A percentile compares a stretch with the other conserved stretches of the same genome.
Evolutionary conservation across 2,888 invertebrate genomes (phyloP).

Genomic region (Trissolcus japonicus): DNA sequence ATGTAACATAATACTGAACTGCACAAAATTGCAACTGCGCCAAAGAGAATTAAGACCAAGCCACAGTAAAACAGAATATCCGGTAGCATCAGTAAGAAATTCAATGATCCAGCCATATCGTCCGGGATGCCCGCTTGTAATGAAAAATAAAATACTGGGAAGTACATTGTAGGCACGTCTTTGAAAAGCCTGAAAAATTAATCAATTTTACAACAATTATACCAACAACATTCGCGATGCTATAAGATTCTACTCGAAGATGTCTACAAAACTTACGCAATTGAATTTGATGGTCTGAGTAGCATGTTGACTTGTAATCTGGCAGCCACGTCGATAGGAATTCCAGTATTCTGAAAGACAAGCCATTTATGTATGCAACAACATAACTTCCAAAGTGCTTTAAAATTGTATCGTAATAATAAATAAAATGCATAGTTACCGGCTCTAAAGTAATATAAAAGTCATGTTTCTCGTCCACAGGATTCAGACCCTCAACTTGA

Average conservation of each 20-base stretch:
- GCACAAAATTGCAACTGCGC: slow-evolving; percentile 66
- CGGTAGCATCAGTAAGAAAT: slow-evolving; percentile 78
- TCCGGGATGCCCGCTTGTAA: slow-evolving; percentile 81
- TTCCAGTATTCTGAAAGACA: slow-evolving; percentile 81
- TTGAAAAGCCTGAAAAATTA: slow-evolving; percentile 79
- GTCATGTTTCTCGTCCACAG: slow-evolving; percentile 83
- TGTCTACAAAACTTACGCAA: slow-evolving; percentile 80
- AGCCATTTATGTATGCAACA: not conserved
- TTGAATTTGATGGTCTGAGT: slow-evolving; percentile 80
- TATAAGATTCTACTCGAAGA: not conserved
- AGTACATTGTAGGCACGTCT: slow-evolving; percentile 82
- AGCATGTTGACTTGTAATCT: slow-evolving; percentile 88
- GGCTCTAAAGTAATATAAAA: slow-evolving; percentile 88
- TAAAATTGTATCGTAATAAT: not conserved
- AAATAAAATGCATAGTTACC: slow-evolving; percentile 74
- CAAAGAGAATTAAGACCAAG: slow-evolving; percentile 76
- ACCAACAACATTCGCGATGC: not conserved
- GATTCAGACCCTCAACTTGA: slow-evolving; percentile 83
- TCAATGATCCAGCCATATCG: slow-evolving; percentile 79
- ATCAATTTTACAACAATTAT: not conserved
- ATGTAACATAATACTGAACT: slow-evolving; percentile 62
- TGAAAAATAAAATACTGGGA: slow-evolving; percentile 89
- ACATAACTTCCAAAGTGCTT: not conserved
- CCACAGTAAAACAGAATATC: slow-evolving; percentile 78
- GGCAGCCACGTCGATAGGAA: slow-evolving; percentile 86